A percentile compares a stretch with the other conserved stretches of the same genome.
Evolutionary conservation across 2,888 invertebrate genomes (phyloP).

Genomic region (Melolontha melolontha): DNA sequence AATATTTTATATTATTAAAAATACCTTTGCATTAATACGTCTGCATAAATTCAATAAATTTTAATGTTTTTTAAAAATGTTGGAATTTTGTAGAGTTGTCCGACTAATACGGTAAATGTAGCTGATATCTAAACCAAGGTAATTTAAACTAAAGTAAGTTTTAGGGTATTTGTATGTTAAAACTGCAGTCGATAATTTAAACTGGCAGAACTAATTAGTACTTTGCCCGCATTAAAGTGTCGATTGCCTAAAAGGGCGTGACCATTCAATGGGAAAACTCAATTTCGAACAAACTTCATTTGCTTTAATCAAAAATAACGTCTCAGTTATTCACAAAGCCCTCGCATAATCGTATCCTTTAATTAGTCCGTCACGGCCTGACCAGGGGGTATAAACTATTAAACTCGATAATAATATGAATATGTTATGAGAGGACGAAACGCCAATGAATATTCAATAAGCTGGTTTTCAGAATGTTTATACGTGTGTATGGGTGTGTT

Average conservation of each 20-base stretch:
- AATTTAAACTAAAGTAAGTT: no score
- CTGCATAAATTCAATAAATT: no score
- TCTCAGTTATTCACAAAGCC: slow-evolving; percentile 21
- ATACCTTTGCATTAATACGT: no score
- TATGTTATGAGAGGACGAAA: slow-evolving; percentile 18
- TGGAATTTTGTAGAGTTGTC: no score
- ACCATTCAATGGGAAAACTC: slow-evolving; percentile 4
- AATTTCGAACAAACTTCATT: slow-evolving; percentile 15
- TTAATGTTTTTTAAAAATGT: no score
- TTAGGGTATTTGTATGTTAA: no score
- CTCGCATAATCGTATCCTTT: slow-evolving; percentile 25
- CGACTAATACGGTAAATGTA: no score
- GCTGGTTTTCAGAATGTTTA: slow-evolving; percentile 6
- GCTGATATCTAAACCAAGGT: no score
- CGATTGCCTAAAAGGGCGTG: slow-evolving; percentile 3
- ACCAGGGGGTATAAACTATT: slow-evolving; percentile 28
- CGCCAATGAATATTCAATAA: slow-evolving; percentile 40
- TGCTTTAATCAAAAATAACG: slow-evolving; percentile 20
- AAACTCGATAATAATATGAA: slow-evolving; percentile 40
- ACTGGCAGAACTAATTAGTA: no score
- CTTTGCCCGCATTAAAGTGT: not conserved
- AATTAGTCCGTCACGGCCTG: slow-evolving; percentile 17
- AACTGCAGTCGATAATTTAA: no score
- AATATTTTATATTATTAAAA: no score
- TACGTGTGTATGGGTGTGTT: not conserved